phyloP scores from a whole-genome alignment of 2,113 vertebrate species.

The Chascanopsetta lugubris region DNA sequence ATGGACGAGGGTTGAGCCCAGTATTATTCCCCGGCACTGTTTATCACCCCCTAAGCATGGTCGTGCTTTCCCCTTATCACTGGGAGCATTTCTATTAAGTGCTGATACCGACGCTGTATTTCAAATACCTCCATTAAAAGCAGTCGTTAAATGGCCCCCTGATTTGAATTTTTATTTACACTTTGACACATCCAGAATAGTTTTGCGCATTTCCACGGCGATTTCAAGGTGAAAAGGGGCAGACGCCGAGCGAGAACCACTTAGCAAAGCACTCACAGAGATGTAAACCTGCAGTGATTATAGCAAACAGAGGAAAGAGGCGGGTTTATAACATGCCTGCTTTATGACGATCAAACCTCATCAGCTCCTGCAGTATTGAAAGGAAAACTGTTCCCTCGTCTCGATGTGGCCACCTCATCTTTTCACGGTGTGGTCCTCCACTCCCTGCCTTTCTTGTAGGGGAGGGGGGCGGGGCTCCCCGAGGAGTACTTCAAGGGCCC shows the following conservation, averaged over 20 bases:
- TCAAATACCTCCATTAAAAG: conserved; percentile 31
- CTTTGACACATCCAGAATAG: neutral
- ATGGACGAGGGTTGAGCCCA: conserved; percentile 41
- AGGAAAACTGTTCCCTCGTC: conserved; percentile 28
- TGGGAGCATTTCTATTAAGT: conserved; percentile 60
- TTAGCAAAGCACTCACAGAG: neutral
- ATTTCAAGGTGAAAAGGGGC: neutral
- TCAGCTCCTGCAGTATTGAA: conserved; percentile 57
- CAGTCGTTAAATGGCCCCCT: neutral
- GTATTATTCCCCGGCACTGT: conserved; percentile 31
- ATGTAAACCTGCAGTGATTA: neutral
- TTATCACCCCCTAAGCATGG: conserved; percentile 51
- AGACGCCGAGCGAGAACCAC: conserved; percentile 26
- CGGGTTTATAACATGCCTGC: conserved; percentile 8
- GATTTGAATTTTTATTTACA: neutral
- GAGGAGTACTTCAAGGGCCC: conserved; percentile 71
- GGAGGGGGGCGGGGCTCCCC: conserved; percentile 54
- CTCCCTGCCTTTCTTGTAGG: conserved; percentile 37
- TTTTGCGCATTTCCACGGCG: conserved; percentile 4
- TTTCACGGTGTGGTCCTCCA: conserved; percentile 49
- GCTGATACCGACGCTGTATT: conserved; percentile 38
- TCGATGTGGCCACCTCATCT: conserved; percentile 42
- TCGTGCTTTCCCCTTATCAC: conserved; percentile 41
- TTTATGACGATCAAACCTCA: conserved; percentile 44
- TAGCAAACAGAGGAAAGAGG: conserved; percentile 1